A percentile compares a stretch with the other conserved stretches of the same genome.
phyloP scores from a whole-genome alignment of 2,888 invertebrate genomes.

The Onthophagus sagittarius region DNA sequence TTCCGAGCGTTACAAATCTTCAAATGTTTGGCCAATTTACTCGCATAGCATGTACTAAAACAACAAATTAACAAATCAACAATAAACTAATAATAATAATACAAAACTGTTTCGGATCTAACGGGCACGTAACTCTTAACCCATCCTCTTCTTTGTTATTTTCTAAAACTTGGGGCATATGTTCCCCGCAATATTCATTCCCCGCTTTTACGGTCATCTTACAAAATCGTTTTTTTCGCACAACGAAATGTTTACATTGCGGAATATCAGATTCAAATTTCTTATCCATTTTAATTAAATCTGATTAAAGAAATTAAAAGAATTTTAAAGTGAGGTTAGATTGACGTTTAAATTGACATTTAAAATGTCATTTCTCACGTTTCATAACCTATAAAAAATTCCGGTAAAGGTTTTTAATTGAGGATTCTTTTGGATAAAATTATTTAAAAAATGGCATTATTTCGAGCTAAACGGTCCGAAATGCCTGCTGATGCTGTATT shows the following conservation, averaged over 20 bases:
- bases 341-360: not conserved
- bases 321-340: constrained; percentile 6
- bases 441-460: constrained; percentile 55
- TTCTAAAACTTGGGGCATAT: constrained; percentile 46
- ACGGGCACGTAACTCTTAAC: constrained; percentile 64
- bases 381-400: not conserved
- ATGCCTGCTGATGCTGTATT: constrained; percentile 61
- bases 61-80: constrained; percentile 12
- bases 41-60: constrained; percentile 63
- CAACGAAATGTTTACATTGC: constrained; percentile 63
- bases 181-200: constrained; percentile 70
- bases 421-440: not conserved
- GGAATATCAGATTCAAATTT: constrained; percentile 13
- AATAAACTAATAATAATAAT: not conserved
- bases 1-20: constrained; percentile 68
- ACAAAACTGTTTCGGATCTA: constrained; percentile 67
- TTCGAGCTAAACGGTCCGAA: constrained; percentile 45
- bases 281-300: constrained; percentile 6
- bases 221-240: constrained; percentile 69
- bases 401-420: not conserved
- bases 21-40: constrained; percentile 66
- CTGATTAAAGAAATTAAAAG: not conserved
- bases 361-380: not conserved
- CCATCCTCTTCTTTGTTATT: constrained; percentile 33
- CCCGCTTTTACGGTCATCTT: constrained; percentile 71